Evolutionary conservation across 2,113 vertebrate species (phyloP).

Genomic region (Brienomyrus brachyistius): DNA sequence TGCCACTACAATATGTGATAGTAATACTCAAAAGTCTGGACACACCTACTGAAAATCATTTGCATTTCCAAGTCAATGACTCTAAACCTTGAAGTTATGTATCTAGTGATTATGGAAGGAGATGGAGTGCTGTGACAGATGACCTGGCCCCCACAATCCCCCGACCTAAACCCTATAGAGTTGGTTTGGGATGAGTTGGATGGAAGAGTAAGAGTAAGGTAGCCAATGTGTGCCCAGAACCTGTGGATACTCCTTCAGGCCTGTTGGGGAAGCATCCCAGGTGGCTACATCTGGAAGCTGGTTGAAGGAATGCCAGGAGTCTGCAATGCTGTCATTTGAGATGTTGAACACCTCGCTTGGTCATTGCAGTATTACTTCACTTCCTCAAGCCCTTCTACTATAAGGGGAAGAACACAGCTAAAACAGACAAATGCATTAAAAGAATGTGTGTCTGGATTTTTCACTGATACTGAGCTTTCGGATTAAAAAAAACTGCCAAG

Average conservation of each 20-base stretch:
- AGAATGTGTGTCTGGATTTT: neutral
- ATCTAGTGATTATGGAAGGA: neutral
- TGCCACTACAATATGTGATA: neutral
- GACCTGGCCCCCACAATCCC: neutral
- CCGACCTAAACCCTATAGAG: neutral
- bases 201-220: neutral
- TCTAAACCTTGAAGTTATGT: neutral
- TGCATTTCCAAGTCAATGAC: neutral
- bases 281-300: neutral
- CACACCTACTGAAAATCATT: neutral
- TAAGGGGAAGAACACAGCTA: neutral
- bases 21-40: neutral
- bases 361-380: neutral
- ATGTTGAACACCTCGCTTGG: neutral
- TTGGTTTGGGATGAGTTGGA: neutral
- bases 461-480: neutral
- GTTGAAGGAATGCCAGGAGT: neutral
- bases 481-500: neutral
- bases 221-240: neutral
- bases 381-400: neutral
- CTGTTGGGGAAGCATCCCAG: neutral
- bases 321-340: neutral
- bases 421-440: neutral
- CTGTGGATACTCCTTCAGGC: neutral
- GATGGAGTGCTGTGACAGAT: neutral